Conservation (phyloP, 2,888 invertebrate species). For the Malachius bipustulatus region DNA sequence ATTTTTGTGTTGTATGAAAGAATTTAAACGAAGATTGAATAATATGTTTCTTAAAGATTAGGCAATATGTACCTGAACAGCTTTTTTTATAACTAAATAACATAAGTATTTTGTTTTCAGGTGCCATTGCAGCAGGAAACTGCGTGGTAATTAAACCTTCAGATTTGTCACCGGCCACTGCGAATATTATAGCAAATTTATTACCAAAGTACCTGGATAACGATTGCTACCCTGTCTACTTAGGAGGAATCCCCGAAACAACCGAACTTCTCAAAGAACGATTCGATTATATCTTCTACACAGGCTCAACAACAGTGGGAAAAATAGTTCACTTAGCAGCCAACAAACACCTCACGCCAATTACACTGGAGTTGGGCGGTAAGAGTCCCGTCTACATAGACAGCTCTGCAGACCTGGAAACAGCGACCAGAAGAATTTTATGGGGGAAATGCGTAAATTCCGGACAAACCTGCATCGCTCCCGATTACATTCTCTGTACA, state of each 20-base stretch:
- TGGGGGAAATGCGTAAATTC: constrained; percentile 93
- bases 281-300: constrained; percentile 96
- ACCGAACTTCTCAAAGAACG: constrained; percentile 72
- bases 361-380: constrained; percentile 76
- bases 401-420: constrained; percentile 61
- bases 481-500: constrained; percentile 84
- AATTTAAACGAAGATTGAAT: no score
- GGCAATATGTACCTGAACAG: no score
- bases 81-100: no score
- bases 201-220: constrained; percentile 84
- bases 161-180: constrained; percentile 65
- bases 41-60: no score
- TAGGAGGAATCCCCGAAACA: constrained; percentile 78
- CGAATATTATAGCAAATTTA: constrained; percentile 57
- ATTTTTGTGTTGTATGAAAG: no score
- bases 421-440: constrained; percentile 69
- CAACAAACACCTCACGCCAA: constrained; percentile 80
- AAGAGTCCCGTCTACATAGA: constrained; percentile 88
- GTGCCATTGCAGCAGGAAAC: constrained; percentile 90
- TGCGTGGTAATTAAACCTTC: constrained; percentile 89
- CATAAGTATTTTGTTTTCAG: no score
- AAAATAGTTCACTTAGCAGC: constrained; percentile 82
- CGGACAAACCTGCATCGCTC: constrained; percentile 95
- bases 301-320: constrained; percentile 79
- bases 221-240: constrained; percentile 71